Base-by-base conservation (phyloP, 1,140 invertebrate species). In the Ladona fulva region DNA sequence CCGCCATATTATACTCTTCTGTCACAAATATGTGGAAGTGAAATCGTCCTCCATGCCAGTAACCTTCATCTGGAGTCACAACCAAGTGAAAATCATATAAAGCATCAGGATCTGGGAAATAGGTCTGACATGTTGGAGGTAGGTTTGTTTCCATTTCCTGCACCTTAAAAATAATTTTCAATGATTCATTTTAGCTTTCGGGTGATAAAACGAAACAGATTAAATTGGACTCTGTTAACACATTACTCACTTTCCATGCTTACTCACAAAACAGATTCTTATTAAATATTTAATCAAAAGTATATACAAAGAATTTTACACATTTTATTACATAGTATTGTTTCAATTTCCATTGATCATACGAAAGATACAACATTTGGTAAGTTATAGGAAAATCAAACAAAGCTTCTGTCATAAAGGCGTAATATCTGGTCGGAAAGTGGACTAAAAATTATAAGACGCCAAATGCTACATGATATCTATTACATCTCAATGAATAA, bases 1-100 rank as follows among this genome's bases (percentile, higher is more conserved):
- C 95, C 83, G 92, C 91, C 91, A 97, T 96, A 86, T 98, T 98
- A 88, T 98, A 98, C 77, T 98, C 96, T 84, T 97, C 95, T 10
- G 95, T 93, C 76, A 97, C 93, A 83, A 89, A 88, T 80, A 98
- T 90, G 83, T 90, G 89, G 86, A 98, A 98, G 82, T 89, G 88
- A 86, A 97, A 98, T 80, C 87, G 89, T 74, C 97, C 96, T 76
- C 92, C 92, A 81, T 88, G 86, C 95, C 96, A 98, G 83, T 91
- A 94, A 5, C 96, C 95, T 86, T 97, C 95, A 81, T 95, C 93
- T 22, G 97, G 97, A 24, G 87, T 86, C 25, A 98, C 92, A 42
- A 88, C 89, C 42, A 98, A 85, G 25, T 86, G 87, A 84, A 98
- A 96, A 80, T 93, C 91, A 84, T 94, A 91, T 16, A 98, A 87